These are phyloP conservation scores for Drosophila paramelanica DNA, from an alignment of 2,888 invertebrate species.

Conservation along the genomic window DNA sequence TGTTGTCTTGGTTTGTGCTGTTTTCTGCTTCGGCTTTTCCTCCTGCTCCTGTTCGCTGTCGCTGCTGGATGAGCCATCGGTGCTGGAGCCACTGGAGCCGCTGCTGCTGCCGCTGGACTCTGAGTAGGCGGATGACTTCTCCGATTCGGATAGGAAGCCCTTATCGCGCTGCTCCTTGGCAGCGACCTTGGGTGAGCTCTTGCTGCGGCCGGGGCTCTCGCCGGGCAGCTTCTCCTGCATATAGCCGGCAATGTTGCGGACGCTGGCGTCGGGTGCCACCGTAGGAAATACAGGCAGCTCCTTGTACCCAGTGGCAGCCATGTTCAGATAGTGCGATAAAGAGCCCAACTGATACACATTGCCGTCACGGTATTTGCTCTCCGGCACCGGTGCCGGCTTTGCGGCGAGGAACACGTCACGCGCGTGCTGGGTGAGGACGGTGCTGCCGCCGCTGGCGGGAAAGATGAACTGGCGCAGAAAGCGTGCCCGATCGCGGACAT, in stretches of 20 bases:
- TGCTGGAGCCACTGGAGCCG: conserved; percentile 48
- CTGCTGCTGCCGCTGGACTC: conserved; percentile 76
- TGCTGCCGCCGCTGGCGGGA: conserved; percentile 85
- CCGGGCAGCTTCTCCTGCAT: conserved; percentile 80
- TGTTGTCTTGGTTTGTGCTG: conserved; percentile 28
- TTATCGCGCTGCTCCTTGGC: conserved; percentile 84
- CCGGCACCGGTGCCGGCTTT: conserved; percentile 96
- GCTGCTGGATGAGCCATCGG: conserved; percentile 47
- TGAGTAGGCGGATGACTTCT: conserved; percentile 83
- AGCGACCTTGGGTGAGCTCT: conserved; percentile 19
- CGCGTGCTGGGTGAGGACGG: conserved; percentile 89
- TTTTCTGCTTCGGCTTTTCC: conserved; percentile 14
- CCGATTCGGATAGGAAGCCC: conserved; percentile 87
- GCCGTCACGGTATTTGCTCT: conserved; percentile 93
- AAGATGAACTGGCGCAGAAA: conserved; percentile 93
- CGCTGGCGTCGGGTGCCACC: conserved; percentile 89
- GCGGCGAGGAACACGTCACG: conserved; percentile 94
- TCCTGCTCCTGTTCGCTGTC: conserved; percentile 14
- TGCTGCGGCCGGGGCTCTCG: conserved; percentile 67
- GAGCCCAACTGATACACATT: conserved; percentile 97
- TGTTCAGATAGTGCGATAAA: conserved; percentile 96
- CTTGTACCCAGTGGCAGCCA: conserved; percentile 94
- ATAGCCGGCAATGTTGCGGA: conserved; percentile 89
- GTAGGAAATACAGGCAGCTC: conserved; percentile 94
- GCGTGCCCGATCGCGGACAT: conserved; percentile 97